phyloP scores from a whole-genome alignment of 2,797 vertebrate genomes.

The Urosaurus nigricauda region DNA sequence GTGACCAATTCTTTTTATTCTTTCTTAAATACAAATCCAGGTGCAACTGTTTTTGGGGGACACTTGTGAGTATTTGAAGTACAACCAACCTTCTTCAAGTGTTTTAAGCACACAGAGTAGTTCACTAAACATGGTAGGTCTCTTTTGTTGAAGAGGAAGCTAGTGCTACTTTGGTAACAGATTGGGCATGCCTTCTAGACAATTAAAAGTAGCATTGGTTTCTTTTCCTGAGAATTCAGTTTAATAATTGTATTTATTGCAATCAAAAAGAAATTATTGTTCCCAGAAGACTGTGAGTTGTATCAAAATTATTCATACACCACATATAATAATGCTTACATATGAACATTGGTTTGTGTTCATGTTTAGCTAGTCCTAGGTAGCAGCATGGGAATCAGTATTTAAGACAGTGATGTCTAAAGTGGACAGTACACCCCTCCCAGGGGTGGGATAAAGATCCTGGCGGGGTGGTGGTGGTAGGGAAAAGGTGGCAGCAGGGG shows the following conservation, averaged over 20 bases:
- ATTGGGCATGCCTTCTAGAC: constrained; percentile 64
- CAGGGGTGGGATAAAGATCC: too few relatives aligned
- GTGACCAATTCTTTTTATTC: constrained; percentile 63
- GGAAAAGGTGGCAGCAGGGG: too few relatives aligned
- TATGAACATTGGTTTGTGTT: not conserved
- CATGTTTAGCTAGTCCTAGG: not conserved
- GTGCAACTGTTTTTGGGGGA: constrained; percentile 76
- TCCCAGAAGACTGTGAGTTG: not conserved
- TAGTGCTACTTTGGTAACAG: constrained; percentile 67
- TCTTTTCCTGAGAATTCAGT: not conserved
- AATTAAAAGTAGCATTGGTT: constrained; percentile 44
- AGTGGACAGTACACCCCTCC: too few relatives aligned
- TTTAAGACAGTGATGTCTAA: not conserved
- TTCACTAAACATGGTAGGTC: constrained; percentile 62
- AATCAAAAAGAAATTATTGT: not conserved
- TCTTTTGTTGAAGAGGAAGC: constrained; percentile 76
- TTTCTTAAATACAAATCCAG: constrained; percentile 75
- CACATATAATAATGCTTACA: not conserved
- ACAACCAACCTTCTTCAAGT: constrained; percentile 75
- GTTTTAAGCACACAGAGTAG: constrained; percentile 72
- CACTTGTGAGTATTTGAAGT: constrained; percentile 73
- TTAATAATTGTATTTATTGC: not conserved
- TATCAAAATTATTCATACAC: not conserved
- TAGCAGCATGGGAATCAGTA: not conserved
- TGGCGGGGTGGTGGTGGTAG: too few relatives aligned